phyloP scores from a whole-genome alignment of 92 coral and sea anemone genomes.

The Parazoanthus swiftii region DNA sequence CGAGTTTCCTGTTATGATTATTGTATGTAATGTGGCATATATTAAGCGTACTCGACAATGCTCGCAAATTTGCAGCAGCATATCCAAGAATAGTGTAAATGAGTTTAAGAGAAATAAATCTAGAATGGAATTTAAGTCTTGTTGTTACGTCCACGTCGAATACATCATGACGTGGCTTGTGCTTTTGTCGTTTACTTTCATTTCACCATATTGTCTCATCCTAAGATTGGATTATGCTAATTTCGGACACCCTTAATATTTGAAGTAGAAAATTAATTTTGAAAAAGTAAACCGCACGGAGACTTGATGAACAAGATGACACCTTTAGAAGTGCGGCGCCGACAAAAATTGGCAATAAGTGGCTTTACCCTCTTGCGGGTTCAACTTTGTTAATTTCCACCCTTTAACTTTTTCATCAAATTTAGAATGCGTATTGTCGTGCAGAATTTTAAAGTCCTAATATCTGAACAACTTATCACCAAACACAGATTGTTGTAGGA shows the following conservation, averaged over 20 bases:
- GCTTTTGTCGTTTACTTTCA: background rate
- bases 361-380: background rate
- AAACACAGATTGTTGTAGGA: constrained; percentile 8
- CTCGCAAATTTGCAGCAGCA: constrained; percentile 32
- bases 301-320: constrained; percentile 42
- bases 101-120: constrained; percentile 38
- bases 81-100: constrained; percentile 29
- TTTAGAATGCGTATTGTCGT: background rate
- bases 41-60: constrained; percentile 29
- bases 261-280: constrained; percentile 45
- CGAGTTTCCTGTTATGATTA: constrained; percentile 30
- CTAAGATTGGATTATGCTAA: constrained; percentile 42
- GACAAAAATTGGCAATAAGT: constrained; percentile 45
- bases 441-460: background rate
- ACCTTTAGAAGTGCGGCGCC: constrained; percentile 36
- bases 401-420: background rate
- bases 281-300: constrained; percentile 37
- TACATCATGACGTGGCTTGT: constrained; percentile 14
- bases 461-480: constrained; percentile 11
- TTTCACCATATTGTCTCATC: constrained; percentile 15
- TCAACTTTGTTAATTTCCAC: constrained; percentile 10
- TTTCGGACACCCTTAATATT: constrained; percentile 39
- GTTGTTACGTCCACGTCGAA: background rate
- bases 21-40: background rate
- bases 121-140: constrained; percentile 11